Base-by-base conservation (phyloP, 2,888 invertebrate species). In the Andrena minutula region DNA sequence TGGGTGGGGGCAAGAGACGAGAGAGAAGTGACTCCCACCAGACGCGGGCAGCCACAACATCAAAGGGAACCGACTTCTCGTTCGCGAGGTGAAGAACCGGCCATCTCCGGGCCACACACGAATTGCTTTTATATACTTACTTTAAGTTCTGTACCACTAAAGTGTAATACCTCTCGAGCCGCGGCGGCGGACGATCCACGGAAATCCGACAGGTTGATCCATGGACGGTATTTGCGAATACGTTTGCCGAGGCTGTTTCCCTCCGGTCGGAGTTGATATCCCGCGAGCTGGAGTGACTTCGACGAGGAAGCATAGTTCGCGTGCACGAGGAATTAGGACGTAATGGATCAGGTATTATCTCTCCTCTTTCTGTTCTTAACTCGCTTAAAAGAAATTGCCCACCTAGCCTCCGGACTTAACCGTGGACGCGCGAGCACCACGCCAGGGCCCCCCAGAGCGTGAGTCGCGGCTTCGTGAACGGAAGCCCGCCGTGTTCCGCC, bases 91-190 rank as follows among this genome's bases (percentile, higher is more conserved):
- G 93, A 94, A 93, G 93, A 93, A 94, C 93, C 93, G 92, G 92
- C 93, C 93, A 94, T 93, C 93, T 93, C 92, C 92, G 92, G 94
- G 93, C 94, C 94, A 94, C 94, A 93, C 94, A 93, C 94, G 93
- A 93, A 93, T 93, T 92, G 93, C 93, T 93, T 93, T 93, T 93
- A 93, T 93, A 93, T 91, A 92, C 92, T 91, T 91, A 91, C 91
- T 91, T 91, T 89, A 90, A 92, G 91, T 89, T 89, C 90, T 85
- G 88, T 88, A 85, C 91, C 92, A 89, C 88, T 88, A 89, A 90
- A 89, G 88, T 90, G 90, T 90, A 91, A 90, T 91, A 89, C 89
- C 89, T 91, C 90, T 91, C 84, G 83, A 86, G 80, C 84, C 78
- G 73, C 71, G 74, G 35, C 30, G 51, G 61, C 75, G 30, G 64